Base-by-base conservation (phyloP, 2,888 invertebrate species). In the Diarsia dahlii region DNA sequence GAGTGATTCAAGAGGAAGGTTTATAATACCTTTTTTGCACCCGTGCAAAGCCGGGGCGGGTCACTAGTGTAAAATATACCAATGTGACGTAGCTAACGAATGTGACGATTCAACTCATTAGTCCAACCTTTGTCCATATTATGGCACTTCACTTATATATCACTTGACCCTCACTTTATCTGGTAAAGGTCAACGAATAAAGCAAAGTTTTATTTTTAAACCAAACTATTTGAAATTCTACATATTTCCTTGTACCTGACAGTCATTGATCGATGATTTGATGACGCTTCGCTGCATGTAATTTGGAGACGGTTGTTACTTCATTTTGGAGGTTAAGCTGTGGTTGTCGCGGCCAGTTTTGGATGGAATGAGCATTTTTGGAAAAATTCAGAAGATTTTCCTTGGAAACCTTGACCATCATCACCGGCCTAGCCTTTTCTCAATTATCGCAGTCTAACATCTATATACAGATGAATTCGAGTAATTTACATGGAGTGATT, bases 181-280 rank as follows among this genome's bases (percentile, higher is more conserved):
- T 9, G 10, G 6, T 4, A 34, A 54, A 76, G 77, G 77, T 76
- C n/a, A 28, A 34, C 12, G 9, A 12, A 68, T 6, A 52, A 15
- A 76, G 23, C 71, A 18, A 0, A 6, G 8, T 28, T 34, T 18
- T 76, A 46, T 66, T 75, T 63, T 13, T 18, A 65, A 56, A 28
- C n/a, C 1, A 48, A 13, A 13, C 9, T 56, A 48, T 77, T 60
- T 62, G 52, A 18, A 65, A 54, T 68, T 28, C 34, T 13, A 20
- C 18, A 39, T 54, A 63, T 69, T 63, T 39, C 69, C 76, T 69
- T 77, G 52, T 67, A 52, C 0, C 12, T 50, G 58, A 54, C 46
- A 28, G 9, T 46, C 46, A 63, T 69, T 63, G 48, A 76, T 78
- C 13, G 15, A 76, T 77, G 20, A 39, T 18, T 39, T 8, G 45